Conservation (phyloP, 2,888 invertebrate species). For the Pocota personata region DNA sequence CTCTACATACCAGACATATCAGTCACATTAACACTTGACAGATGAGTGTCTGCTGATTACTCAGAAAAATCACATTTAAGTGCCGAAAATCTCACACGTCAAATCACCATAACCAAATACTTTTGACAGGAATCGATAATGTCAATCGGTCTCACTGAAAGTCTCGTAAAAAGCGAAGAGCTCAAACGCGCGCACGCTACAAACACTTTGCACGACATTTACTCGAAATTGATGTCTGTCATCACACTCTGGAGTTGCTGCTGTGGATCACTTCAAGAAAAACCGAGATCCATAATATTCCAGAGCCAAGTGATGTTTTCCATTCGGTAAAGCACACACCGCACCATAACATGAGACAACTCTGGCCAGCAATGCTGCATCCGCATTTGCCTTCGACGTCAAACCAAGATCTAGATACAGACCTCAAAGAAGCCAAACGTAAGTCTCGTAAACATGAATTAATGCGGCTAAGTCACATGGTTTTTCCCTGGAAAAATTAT, state of each 20-base stretch:
- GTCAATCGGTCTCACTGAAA: slow-evolving; percentile 47
- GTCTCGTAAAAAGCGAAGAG: background rate
- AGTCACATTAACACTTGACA: slow-evolving; percentile 2
- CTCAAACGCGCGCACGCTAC: slow-evolving; percentile 19
- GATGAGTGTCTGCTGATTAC: slow-evolving; percentile 2
- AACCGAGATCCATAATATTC: slow-evolving; percentile 18
- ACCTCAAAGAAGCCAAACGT: slow-evolving; percentile 58
- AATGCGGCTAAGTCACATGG: slow-evolving; percentile 69
- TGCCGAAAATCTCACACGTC: slow-evolving; percentile 21
- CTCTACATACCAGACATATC: background rate
- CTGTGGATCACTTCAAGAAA: background rate
- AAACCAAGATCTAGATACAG: slow-evolving; percentile 69
- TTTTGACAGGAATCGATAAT: slow-evolving; percentile 56
- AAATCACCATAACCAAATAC: slow-evolving; percentile 6
- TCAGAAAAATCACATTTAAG: slow-evolving; percentile 26
- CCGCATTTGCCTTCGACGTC: slow-evolving; percentile 69
- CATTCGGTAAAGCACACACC: slow-evolving; percentile 25
- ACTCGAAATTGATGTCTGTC: slow-evolving; percentile 50
- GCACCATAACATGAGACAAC: slow-evolving; percentile 30
- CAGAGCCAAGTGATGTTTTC: slow-evolving; percentile 25
- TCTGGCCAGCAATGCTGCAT: slow-evolving; percentile 42
- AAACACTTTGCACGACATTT: slow-evolving; percentile 68
- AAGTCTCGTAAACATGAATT: slow-evolving; percentile 74
- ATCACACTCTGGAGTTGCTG: slow-evolving; percentile 37
- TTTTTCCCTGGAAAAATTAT: slow-evolving; percentile 68